Base-by-base conservation (phyloP, 2,797 vertebrate species). In the Anguilla marmorata region DNA sequence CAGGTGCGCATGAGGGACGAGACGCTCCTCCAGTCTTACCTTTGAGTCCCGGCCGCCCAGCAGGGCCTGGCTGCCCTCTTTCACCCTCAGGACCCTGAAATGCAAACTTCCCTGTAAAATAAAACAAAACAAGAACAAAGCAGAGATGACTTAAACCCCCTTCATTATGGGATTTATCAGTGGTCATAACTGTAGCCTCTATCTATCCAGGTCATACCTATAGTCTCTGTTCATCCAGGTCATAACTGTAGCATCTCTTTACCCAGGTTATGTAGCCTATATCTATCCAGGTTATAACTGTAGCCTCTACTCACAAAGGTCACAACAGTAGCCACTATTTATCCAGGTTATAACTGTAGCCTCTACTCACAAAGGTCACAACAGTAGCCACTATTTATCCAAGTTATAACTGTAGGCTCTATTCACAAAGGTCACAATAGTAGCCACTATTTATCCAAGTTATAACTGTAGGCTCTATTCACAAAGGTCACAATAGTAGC, bases 1-100 rank as follows among this genome's bases (percentile, higher is more conserved):
- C 52, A 54, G 52, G 24, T 30, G n/a, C 7, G n/a, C 30, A n/a
- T 52, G 9, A 79, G 16, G 24, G 1, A 54, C 5, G 41, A 5
- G 50, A 69, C 7, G 4, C 3, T 14, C 11, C 41, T 27, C 52
- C 50, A 58, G 27, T 58, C 83, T 87, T 89, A 97, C 97, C 97
- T 95, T 97, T 97, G 84, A 85, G 83, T 84, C 97, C 97, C 90
- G 96, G 96, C 45, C 5, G 89, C 82, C 97, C 97, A 1, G 94
- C 93, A 76, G 60, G 85, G n/a, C 97, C 97, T 52, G 97, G 97
- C 88, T 93, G 94, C 24, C 97, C 97, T 3, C 87, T 92, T 0
- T 0, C 0, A 8, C 97, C 97, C 0, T 80, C 45, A 0, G 0
- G 0, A 14, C 97, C 97, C 33, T 87, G 88, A 3, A 21, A 84